These are phyloP conservation scores for Calliopsis andreniformis DNA, from an alignment of 1,140 invertebrate species.

Conservation along the genomic window DNA sequence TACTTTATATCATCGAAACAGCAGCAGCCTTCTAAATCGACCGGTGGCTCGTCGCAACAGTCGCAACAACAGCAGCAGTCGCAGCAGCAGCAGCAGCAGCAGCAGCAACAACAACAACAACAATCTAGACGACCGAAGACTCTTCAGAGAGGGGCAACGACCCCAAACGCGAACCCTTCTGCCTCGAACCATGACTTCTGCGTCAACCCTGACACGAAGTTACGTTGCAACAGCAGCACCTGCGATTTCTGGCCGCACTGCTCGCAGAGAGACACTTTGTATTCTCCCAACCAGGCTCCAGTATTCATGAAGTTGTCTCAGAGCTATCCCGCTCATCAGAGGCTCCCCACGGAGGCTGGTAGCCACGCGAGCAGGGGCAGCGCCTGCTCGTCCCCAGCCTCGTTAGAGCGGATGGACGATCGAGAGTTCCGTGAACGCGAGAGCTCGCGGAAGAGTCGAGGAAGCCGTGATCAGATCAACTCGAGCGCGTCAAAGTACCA, in stretches of 20 bases:
- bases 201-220: constrained; percentile 71
- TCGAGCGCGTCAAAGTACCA: constrained; percentile 48
- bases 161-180: constrained; percentile 72
- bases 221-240: constrained; percentile 81
- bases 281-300: constrained; percentile 71
- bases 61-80: constrained; percentile 63
- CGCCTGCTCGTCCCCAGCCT: constrained; percentile 74
- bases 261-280: constrained; percentile 79
- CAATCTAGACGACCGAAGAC: constrained; percentile 72
- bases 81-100: constrained; percentile 57
- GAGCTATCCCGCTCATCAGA: constrained; percentile 82
- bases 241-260: constrained; percentile 84
- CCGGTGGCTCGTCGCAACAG: constrained; percentile 58
- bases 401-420: constrained; percentile 75
- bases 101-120: constrained; percentile 64
- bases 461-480: constrained; percentile 45
- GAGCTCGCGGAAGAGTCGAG: constrained; percentile 58
- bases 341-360: constrained; percentile 66
- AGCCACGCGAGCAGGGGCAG: constrained; percentile 68
- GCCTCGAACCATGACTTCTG: constrained; percentile 66
- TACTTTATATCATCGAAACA: constrained; percentile 81
- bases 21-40: constrained; percentile 58
- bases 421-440: constrained; percentile 61
- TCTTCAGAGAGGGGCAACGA: constrained; percentile 80
- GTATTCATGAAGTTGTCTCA: constrained; percentile 82